Evolutionary conservation across 2,888 invertebrate species (phyloP).

Genomic region (Dynastes tityus): DNA sequence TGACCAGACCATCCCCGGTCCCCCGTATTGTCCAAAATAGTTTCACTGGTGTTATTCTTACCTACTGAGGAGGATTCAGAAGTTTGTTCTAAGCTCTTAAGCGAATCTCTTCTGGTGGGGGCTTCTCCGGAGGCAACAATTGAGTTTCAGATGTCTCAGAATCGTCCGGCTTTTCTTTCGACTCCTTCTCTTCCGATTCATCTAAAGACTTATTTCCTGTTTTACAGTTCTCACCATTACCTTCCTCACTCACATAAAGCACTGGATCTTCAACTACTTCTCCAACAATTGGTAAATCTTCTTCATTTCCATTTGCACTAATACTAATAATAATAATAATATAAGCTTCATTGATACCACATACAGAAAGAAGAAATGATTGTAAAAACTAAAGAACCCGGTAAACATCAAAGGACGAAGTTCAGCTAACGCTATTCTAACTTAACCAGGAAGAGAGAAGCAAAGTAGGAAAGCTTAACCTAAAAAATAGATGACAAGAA

Average conservation of each 20-base stretch:
- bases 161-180: constrained; percentile 3
- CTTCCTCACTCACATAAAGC: constrained; percentile 81
- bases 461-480: no score
- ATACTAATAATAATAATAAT: no score
- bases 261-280: constrained; percentile 84
- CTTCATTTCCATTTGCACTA: constrained; percentile 41
- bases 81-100: constrained; percentile 71
- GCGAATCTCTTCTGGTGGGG: constrained; percentile 58
- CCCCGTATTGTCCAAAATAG: constrained; percentile 23
- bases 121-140: constrained; percentile 33
- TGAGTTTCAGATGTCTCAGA: constrained; percentile 41
- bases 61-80: constrained; percentile 2
- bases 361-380: no score
- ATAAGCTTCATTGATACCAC: no score
- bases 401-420: no score
- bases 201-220: constrained; percentile 77
- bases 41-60: constrained; percentile 24
- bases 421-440: no score
- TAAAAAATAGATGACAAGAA: no score
- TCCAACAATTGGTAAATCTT: constrained; percentile 70
- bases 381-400: no score
- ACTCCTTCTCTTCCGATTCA: constrained; percentile 41
- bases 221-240: constrained; percentile 81
- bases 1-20: no score
- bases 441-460: no score